Conservation (phyloP, 1,140 invertebrate species). For the Batillaria attramentaria region DNA sequence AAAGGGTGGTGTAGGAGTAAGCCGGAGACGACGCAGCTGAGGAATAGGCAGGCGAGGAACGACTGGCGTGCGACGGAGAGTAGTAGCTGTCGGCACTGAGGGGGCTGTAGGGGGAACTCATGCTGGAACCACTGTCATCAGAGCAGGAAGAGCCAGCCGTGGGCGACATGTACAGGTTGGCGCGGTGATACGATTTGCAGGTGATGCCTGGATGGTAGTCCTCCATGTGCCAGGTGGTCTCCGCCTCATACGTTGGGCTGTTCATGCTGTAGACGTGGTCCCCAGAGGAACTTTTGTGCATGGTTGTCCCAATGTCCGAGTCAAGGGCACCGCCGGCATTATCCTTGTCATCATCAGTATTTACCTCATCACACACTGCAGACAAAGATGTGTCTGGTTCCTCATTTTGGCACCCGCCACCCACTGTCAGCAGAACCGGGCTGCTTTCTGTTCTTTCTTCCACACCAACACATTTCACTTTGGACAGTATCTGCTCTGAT, state of each 20-base stretch:
- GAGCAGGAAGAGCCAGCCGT: not conserved
- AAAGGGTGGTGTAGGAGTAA: conserved; percentile 6
- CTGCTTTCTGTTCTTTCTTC: not conserved
- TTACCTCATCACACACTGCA: too few relatives aligned
- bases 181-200: conserved; percentile 41
- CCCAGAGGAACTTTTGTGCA: too few relatives aligned
- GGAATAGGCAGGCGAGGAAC: conserved; percentile 27
- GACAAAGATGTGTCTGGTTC: too few relatives aligned
- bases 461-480: not conserved
- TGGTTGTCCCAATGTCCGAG: too few relatives aligned
- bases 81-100: conserved; percentile 42
- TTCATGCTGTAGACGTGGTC: conserved; percentile 51
- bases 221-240: conserved; percentile 44
- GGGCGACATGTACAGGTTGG: not conserved
- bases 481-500: not conserved
- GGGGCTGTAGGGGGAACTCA: conserved; percentile 48
- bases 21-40: not conserved
- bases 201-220: conserved; percentile 41
- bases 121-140: conserved; percentile 19
- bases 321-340: too few relatives aligned
- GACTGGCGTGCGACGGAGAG: conserved; percentile 26
- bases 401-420: too few relatives aligned
- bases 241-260: conserved; percentile 53
- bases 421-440: too few relatives aligned
- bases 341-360: too few relatives aligned